Percentiles rank a stretch among this genome's conserved stretches.
Evolutionary conservation across 1,140 invertebrate genomes (phyloP).

Genomic region (Scaptomyza pallida): DNA sequence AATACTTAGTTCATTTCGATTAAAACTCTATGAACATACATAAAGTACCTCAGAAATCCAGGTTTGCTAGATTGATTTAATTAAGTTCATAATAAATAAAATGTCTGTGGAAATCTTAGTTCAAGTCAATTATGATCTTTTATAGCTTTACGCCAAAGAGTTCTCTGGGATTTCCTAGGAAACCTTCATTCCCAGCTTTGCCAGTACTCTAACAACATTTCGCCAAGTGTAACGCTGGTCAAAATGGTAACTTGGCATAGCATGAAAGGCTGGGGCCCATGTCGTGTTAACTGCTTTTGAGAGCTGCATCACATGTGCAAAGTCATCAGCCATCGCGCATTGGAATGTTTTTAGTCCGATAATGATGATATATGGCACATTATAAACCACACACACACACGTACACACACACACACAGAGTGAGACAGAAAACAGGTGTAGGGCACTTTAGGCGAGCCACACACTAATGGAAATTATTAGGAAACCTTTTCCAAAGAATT

Average conservation of each 20-base stretch:
- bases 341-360: slow-evolving; percentile 65
- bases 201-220: not conserved
- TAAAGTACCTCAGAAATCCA: no score
- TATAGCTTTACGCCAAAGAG: no score
- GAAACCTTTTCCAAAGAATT: slow-evolving; percentile 70
- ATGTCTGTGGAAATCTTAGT: no score
- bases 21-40: no score
- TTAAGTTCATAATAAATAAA: no score
- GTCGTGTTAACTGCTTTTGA: slow-evolving; percentile 35
- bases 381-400: slow-evolving; percentile 48
- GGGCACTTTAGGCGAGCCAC: not conserved
- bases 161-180: no score
- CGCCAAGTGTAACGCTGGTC: not conserved
- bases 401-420: not conserved
- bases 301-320: slow-evolving; percentile 77
- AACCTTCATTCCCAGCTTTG: no score
- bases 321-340: slow-evolving; percentile 64
- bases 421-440: slow-evolving; percentile 11
- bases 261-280: slow-evolving; percentile 6
- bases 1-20: no score
- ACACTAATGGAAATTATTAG: slow-evolving; percentile 70
- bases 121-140: no score
- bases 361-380: slow-evolving; percentile 79
- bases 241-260: slow-evolving; percentile 9
- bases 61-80: no score